Percentiles rank a stretch among this genome's conserved stretches.
phyloP scores from a whole-genome alignment of 2,797 vertebrate genomes.

The Trematomus bernacchii region DNA sequence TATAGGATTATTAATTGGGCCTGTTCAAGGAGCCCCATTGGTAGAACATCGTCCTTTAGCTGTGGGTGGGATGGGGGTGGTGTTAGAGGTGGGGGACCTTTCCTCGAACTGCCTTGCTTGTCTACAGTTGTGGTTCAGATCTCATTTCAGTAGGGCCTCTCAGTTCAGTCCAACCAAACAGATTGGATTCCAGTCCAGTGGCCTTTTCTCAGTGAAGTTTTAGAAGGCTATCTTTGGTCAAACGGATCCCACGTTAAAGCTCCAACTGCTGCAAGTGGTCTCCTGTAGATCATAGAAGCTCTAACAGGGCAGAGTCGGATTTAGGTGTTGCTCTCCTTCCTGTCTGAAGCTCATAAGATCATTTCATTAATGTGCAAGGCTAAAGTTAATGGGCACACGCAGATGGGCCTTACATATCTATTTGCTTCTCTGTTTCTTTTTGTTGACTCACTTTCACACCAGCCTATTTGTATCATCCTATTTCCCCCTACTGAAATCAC shows the following conservation, averaged over 20 bases:
- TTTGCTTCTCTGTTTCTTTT: slow-evolving; percentile 42
- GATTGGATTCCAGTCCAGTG: slow-evolving; percentile 71
- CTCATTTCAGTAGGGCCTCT: slow-evolving; percentile 71
- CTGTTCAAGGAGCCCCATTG: slow-evolving; percentile 45
- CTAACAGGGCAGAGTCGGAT: slow-evolving; percentile 42
- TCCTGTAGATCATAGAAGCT: slow-evolving; percentile 46
- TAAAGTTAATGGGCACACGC: slow-evolving; percentile 42
- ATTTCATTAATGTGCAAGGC: slow-evolving; percentile 69
- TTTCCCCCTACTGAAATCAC: slow-evolving; percentile 37
- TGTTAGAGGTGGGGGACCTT: slow-evolving; percentile 52
- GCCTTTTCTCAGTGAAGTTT: slow-evolving; percentile 55
- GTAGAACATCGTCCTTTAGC: slow-evolving; percentile 47
- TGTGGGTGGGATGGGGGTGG: slow-evolving; percentile 60
- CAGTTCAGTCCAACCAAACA: slow-evolving; percentile 62
- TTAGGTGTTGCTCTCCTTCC: slow-evolving; percentile 49
- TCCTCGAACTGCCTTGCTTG: slow-evolving; percentile 60
- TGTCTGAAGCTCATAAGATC: slow-evolving; percentile 50
- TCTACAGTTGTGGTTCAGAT: slow-evolving; percentile 66
- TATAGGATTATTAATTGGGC: slow-evolving; percentile 63
- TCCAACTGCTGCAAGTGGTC: slow-evolving; percentile 47
- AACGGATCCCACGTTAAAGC: slow-evolving; percentile 47
- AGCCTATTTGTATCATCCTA: slow-evolving; percentile 51
- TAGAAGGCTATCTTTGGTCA: slow-evolving; percentile 63
- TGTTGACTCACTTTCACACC: slow-evolving; percentile 55
- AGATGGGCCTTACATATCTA: slow-evolving; percentile 57